These are phyloP conservation scores for Cyanocitta stelleri DNA, from an alignment of 2,113 vertebrate species.

Conservation along the genomic window DNA sequence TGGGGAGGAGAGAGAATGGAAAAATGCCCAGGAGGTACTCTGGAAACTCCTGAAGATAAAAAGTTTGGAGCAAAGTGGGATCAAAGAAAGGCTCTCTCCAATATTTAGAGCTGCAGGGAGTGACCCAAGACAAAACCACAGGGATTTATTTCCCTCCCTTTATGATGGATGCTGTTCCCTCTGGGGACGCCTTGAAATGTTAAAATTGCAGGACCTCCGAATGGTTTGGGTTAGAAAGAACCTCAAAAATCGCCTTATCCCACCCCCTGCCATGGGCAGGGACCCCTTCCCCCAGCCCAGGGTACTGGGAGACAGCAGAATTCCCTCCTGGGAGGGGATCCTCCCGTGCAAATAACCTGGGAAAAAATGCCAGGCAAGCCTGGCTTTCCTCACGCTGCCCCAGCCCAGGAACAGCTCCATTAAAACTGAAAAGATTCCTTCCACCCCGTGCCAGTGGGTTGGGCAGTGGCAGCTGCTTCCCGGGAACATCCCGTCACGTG, in stretches of 20 bases:
- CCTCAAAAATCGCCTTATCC: not conserved
- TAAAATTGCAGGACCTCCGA: not conserved
- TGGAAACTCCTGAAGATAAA: not conserved
- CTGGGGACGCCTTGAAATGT: not conserved
- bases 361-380: not conserved
- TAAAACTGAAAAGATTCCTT: not conserved
- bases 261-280: not conserved
- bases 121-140: rapidly evolving
- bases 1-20: not conserved
- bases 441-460: not conserved
- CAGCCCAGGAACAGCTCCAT: not conserved
- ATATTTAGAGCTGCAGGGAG: not conserved
- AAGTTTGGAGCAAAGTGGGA: not conserved
- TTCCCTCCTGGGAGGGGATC: not conserved
- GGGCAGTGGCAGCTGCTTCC: not conserved
- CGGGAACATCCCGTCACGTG: not conserved
- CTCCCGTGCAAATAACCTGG: not conserved
- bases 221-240: not conserved
- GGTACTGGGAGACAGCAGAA: not conserved
- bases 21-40: not conserved
- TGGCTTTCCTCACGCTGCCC: not conserved
- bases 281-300: not conserved
- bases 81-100: rapidly evolving
- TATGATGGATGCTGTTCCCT: not conserved
- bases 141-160: not conserved